Percentiles rank a stretch among this genome's conserved stretches.
Evolutionary conservation across 2,888 invertebrate genomes (phyloP).

Genomic region (Cerastis rubricosa): DNA sequence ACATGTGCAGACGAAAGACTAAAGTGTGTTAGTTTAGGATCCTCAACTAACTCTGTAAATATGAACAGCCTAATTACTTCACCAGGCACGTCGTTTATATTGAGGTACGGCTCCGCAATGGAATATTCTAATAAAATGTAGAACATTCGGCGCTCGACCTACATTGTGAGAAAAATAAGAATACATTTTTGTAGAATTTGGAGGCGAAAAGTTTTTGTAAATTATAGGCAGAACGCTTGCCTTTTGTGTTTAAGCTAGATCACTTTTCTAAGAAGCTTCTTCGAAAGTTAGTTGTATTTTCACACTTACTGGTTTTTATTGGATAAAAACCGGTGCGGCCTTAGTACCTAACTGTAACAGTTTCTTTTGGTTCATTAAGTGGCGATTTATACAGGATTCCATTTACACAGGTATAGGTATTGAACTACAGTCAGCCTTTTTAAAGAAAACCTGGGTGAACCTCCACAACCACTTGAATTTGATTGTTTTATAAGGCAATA

Average conservation of each 20-base stretch:
- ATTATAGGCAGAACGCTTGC: not conserved
- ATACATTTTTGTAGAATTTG: not conserved
- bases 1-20: not conserved
- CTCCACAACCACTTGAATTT: constrained; percentile 11
- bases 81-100: constrained; percentile 53
- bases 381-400: not conserved
- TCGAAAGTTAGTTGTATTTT: constrained; percentile 6
- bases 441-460: not conserved
- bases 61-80: constrained; percentile 61
- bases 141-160: constrained; percentile 25
- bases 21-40: constrained; percentile 60
- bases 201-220: constrained; percentile 11
- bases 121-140: constrained; percentile 16
- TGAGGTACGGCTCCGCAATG: constrained; percentile 34
- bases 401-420: not conserved
- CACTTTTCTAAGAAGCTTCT: not conserved
- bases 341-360: not conserved
- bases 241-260: not conserved
- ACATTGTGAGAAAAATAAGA: constrained; percentile 14
- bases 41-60: constrained; percentile 54
- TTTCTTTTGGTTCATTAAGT: not conserved
- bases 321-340: not conserved
- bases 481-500: constrained; percentile 3
- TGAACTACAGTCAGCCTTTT: not conserved
- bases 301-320: too few species aligned